Evolutionary conservation across 2,888 invertebrate genomes (phyloP), one percentile per base, ranked within the genome.

Genomic region (Eurytoma adleriae): DNA sequence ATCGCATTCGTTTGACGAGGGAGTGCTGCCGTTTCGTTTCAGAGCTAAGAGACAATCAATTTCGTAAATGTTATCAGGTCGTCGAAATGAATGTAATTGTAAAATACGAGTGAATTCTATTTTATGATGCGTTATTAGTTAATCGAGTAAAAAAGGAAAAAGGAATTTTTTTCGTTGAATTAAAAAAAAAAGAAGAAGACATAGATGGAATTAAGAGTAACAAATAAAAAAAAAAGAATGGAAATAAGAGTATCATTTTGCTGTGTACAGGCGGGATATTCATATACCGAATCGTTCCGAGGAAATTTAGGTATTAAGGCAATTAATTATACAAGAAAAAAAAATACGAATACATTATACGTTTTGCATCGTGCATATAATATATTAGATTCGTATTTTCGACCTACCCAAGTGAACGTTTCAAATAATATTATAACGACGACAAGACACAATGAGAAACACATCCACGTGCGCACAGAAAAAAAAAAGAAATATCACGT

Each of bases 21-120:
- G 56, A 57, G 66, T 27, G 72, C 61, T 20, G 27, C 81, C 79
- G 73, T 75, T 78, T 78, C 67, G 20, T 79, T 82, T 79, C 68
- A 73, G 79, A 82, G 82, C 82, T 77, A 84, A 82, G 83, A 84
- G 88, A 88, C 88, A 88, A 88, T 88, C 88, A 88, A 85, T 85
- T 87, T 85, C 83, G 84, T 85, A 82, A 86, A 83, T 82, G 84
- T 83, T 78, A 83, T 79, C 78, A 77, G 81, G 81, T 78, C 82
- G 80, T 83, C 83, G 78, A 78, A 75, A 77, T 80, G 69, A 75
- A 78, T 80, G 78, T 80, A 75, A 75, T 78, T 81, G 78, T 81
- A 82, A 79, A 66, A 77, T 82, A 75, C 82, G 61, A 69, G 79
- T 81, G 71, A 79, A 48, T 78, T 80, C 72, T 84, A 83, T 82